Conservation (phyloP, 2,797 vertebrate genomes). For the Limosa lapponica region DNA sequence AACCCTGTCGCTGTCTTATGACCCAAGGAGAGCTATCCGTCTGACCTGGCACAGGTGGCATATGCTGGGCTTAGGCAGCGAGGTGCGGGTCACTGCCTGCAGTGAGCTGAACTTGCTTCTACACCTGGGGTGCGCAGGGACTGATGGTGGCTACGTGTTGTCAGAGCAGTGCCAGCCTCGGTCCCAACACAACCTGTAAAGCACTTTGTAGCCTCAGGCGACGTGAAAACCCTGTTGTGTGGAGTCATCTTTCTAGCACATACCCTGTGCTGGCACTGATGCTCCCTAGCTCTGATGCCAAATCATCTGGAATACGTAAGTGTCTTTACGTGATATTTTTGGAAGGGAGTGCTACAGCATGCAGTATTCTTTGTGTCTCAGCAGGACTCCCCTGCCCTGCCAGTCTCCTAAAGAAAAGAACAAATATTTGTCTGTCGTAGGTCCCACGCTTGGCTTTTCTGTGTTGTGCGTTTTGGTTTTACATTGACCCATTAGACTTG, state of each 20-base stretch:
- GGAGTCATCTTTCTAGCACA: constrained; percentile 21
- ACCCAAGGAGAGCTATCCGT: background rate
- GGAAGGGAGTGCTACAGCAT: constrained; percentile 54
- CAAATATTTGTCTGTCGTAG: constrained; percentile 61
- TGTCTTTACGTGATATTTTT: constrained; percentile 33
- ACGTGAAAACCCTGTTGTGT: background rate
- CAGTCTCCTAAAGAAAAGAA: constrained; percentile 46
- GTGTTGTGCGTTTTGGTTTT: constrained; percentile 24
- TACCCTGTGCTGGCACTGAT: constrained; percentile 45
- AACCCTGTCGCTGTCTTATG: background rate
- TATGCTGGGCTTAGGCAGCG: background rate
- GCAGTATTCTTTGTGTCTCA: constrained; percentile 54
- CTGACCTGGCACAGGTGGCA: background rate
- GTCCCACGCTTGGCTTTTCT: constrained; percentile 59
- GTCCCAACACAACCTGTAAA: constrained; percentile 32
- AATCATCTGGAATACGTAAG: constrained; percentile 20
- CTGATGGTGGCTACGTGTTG: background rate
- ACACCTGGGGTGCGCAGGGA: background rate
- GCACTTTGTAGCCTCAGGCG: constrained; percentile 46
- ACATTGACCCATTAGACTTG: constrained; percentile 11
- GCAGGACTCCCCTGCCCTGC: constrained; percentile 52
- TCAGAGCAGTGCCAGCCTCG: constrained; percentile 11
- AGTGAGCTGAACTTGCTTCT: constrained; percentile 11
- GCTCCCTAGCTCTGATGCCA: constrained; percentile 46
- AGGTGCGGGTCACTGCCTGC: background rate